Evolutionary conservation across 2,113 vertebrate genomes (phyloP).

Genomic region (Argyrosomus japonicus): DNA sequence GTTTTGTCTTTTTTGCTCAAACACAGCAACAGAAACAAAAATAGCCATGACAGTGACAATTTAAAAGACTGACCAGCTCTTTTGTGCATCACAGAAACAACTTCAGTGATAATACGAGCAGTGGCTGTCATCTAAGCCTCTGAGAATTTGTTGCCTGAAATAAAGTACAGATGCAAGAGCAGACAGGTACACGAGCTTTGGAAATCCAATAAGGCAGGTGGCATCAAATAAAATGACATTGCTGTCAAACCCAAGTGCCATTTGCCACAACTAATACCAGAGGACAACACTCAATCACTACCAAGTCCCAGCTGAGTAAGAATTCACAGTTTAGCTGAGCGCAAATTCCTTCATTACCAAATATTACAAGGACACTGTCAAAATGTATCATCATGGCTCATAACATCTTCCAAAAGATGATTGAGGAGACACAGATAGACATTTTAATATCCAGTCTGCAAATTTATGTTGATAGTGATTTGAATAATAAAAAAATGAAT

Average conservation of each 20-base stretch:
- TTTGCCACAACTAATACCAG: constrained; percentile 17
- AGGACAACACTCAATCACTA: constrained; percentile 34
- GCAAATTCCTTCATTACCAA: constrained; percentile 28
- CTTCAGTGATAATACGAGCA: neutral
- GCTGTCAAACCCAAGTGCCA: constrained; percentile 27
- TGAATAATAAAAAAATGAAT: constrained; percentile 11
- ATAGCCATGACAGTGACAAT: constrained; percentile 14
- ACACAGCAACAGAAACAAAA: constrained; percentile 23
- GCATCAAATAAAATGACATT: constrained; percentile 15
- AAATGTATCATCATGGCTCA: neutral
- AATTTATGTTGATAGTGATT: neutral
- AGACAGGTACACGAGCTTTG: constrained; percentile 1
- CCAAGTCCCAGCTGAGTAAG: neutral
- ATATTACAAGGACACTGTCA: constrained; percentile 27
- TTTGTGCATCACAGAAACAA: neutral
- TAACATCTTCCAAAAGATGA: constrained; percentile 7
- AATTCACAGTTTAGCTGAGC: constrained; percentile 2
- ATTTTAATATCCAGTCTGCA: neutral
- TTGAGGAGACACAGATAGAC: neutral
- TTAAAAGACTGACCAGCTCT: constrained; percentile 28
- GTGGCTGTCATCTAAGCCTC: neutral
- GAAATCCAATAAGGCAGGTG: constrained; percentile 30
- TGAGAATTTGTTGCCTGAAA: constrained; percentile 18
- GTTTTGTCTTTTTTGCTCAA: neutral
- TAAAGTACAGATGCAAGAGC: neutral